Evolutionary conservation across 2,888 invertebrate species (phyloP).

Genomic region (Caenorhabditis parvicauda): DNA sequence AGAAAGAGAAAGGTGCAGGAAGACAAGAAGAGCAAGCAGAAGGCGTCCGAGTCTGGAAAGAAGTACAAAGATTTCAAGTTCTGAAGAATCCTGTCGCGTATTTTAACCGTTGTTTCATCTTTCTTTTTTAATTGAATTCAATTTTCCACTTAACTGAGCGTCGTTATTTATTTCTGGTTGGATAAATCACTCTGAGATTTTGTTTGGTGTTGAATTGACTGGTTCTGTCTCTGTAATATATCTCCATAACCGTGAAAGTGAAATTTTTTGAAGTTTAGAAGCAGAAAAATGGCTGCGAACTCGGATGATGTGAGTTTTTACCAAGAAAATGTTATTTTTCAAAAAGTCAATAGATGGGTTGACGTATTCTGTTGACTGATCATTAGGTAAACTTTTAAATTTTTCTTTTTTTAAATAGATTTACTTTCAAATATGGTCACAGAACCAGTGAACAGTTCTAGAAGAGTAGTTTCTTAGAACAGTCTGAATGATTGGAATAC

Average conservation of each 20-base stretch:
- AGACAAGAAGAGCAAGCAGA: conserved; percentile 50
- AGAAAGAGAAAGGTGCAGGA: conserved; percentile 60
- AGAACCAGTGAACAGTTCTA: too few species aligned
- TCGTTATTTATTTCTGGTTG: not conserved
- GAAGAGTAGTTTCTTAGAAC: too few species aligned
- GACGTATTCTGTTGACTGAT: too few species aligned
- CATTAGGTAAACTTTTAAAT: too few species aligned
- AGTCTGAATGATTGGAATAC: too few species aligned
- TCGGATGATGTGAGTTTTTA: conserved; percentile 29
- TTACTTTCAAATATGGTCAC: not conserved
- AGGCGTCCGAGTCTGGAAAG: conserved; percentile 36
- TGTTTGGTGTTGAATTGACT: too few species aligned
- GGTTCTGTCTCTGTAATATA: not conserved
- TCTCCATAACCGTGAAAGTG: not conserved
- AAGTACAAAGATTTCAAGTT: conserved; percentile 63
- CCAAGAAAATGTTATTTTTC: not conserved
- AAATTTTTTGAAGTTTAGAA: conserved; percentile 1
- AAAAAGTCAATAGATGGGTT: not conserved
- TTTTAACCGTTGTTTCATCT: not conserved
- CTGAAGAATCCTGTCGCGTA: conserved; percentile 13
- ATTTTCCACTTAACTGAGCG: not conserved
- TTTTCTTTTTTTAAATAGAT: too few species aligned
- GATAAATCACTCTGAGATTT: too few species aligned
- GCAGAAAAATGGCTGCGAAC: conserved; percentile 33
- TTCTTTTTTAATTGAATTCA: not conserved